These are phyloP conservation scores for Drosophila parvula DNA, from an alignment of 1,140 invertebrate species.

Conservation along the genomic window DNA sequence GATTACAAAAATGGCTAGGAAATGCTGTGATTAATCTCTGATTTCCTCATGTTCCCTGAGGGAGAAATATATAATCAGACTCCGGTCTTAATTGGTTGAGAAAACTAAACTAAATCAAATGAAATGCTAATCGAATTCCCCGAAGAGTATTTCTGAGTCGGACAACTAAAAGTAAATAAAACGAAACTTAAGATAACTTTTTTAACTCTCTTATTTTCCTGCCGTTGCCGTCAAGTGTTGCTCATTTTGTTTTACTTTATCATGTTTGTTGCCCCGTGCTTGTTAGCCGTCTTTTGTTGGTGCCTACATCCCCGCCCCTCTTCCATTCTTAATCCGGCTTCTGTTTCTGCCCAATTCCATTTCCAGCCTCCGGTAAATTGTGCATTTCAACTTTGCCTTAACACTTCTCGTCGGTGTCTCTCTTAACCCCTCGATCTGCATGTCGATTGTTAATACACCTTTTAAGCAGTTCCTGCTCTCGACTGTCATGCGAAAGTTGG, in stretches of 20 bases:
- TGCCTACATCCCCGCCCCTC: neutral
- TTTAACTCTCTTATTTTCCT: conserved; percentile 14
- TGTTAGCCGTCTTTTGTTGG: conserved; percentile 52
- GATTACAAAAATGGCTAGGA: neutral
- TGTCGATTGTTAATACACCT: conserved; percentile 59
- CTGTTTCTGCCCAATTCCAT: conserved; percentile 20
- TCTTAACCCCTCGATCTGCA: conserved; percentile 10
- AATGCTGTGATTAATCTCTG: neutral
- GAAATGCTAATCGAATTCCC: neutral
- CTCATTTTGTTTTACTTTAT: conserved; percentile 63
- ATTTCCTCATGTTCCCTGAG: conserved; percentile 9
- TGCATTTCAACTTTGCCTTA: conserved; percentile 52
- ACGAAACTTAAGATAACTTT: conserved; percentile 18
- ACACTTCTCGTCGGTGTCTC: conserved; percentile 8
- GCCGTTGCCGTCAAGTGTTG: conserved; percentile 45
- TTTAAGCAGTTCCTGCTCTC: conserved; percentile 26
- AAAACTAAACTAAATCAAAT: neutral
- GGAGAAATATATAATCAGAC: neutral
- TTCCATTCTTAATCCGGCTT: conserved; percentile 17
- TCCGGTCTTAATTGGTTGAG: neutral
- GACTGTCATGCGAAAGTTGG: conserved; percentile 26
- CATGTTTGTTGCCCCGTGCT: conserved; percentile 42
- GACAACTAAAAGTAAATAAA: conserved; percentile 12
- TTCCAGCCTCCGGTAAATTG: conserved; percentile 43
- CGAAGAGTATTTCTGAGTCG: conserved; percentile 22